Conservation (phyloP, 2,797 vertebrate species). For the Danionella dracula region DNA sequence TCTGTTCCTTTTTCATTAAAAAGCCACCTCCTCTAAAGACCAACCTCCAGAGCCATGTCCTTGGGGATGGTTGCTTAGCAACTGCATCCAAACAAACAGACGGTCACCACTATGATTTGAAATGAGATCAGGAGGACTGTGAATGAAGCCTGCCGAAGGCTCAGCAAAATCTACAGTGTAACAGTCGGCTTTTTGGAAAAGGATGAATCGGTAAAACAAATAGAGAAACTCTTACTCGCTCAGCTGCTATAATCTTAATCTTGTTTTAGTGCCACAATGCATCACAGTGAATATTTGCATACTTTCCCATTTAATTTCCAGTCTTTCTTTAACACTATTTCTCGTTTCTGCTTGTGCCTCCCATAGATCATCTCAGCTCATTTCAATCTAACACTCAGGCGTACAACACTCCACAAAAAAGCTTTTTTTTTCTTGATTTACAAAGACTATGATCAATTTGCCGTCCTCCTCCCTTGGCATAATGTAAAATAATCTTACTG, state of each 20-base stretch:
- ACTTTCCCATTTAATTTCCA: constrained; percentile 4
- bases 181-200: constrained; percentile 32
- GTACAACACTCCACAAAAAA: constrained; percentile 18
- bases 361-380: constrained; percentile 17
- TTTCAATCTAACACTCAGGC: constrained; percentile 25
- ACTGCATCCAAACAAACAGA: constrained; percentile 59
- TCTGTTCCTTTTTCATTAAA: constrained; percentile 57
- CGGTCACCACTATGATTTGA: constrained; percentile 45
- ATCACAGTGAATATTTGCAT: constrained; percentile 33
- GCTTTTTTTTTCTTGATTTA: constrained; percentile 31
- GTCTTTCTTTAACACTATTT: constrained; percentile 1
- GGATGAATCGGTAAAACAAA: constrained; percentile 21
- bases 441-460: constrained; percentile 35
- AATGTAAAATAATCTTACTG: constrained; percentile 30
- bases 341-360: constrained; percentile 10
- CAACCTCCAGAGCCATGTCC: constrained; percentile 49
- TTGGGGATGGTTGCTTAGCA: constrained; percentile 67
- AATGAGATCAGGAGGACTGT: constrained; percentile 37
- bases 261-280: constrained; percentile 20
- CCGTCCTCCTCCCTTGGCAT: constrained; percentile 4
- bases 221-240: constrained; percentile 2
- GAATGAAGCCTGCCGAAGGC: constrained; percentile 28
- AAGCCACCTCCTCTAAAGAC: constrained; percentile 47
- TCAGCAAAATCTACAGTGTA: constrained; percentile 43
- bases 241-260: constrained; percentile 27